Base-by-base conservation (phyloP, 2,888 invertebrate species). In the Dione vanillae region DNA sequence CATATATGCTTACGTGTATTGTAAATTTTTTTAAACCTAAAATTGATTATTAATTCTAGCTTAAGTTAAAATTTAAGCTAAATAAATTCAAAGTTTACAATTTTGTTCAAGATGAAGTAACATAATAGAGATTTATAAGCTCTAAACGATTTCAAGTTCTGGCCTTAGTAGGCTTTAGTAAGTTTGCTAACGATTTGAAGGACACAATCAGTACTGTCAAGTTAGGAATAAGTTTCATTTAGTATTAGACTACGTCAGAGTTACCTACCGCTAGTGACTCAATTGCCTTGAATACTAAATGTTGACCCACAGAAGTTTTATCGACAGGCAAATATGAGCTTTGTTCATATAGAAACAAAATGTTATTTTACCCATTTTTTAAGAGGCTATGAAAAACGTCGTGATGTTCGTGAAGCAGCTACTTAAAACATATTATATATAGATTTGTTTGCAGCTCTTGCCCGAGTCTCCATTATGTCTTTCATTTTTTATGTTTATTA, bases 171-270 rank as follows among this genome's bases (percentile, higher is more conserved):
- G n/a, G n/a, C n/a, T n/a, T 47, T 67, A 16, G 20, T 52, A 71
- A 58, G 51, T 68, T 65, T 7, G 40, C n/a, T 16, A 65, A 71
- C 41, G 41, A 16, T 67, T 68, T 51, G 59, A 71, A 47, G 65
- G 41, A 27, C 47, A 47, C 58, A 71, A 71, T 71, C 52, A 61
- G 65, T 71, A 61, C 16, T 61, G 54, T 20, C 41, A 68, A 69
- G 59, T 69, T 71, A 40, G 59, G 65, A 71, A 61, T 35, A 65
- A 71, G 59, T 65, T 65, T 68, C 52, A 54, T 68, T 59, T 65
- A 65, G 51, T 61, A 61, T 35, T 52, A 2, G 61, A 69, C 52
- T 69, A 65, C 41, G 47, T 12, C 20, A 9, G 61, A 69, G 27
- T 27, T 27, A 27, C n/a, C n/a, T n/a, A n/a, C 27, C 27, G 27